Evolutionary conservation across 2,113 vertebrate genomes (phyloP).

Genomic region (Pomatostomus ruficeps): DNA sequence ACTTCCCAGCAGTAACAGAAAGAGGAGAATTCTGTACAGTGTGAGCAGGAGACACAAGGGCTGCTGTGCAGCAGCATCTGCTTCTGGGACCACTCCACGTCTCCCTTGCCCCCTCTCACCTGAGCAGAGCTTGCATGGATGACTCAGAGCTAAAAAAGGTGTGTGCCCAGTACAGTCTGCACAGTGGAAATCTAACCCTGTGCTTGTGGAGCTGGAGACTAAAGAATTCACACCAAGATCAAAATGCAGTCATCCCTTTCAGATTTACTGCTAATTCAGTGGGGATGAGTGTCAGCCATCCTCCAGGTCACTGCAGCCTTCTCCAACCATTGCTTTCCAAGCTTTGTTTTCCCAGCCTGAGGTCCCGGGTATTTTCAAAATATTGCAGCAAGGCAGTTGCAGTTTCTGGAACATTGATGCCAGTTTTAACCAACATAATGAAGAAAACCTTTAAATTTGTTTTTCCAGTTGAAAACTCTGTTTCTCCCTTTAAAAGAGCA

Average conservation of each 20-base stretch:
- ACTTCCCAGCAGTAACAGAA: background rate
- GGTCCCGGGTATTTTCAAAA: background rate
- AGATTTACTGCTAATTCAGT: background rate
- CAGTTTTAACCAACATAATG: background rate
- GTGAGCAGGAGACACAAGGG: background rate
- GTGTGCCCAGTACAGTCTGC: background rate
- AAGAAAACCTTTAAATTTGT: background rate
- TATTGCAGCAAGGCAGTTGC: background rate
- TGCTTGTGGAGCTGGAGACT: background rate
- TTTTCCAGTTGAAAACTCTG: background rate
- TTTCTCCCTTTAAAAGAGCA: background rate
- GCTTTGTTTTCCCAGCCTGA: background rate
- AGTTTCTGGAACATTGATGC: background rate
- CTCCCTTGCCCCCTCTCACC: background rate
- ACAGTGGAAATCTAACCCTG: background rate
- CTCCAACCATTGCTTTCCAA: background rate
- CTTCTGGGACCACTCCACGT: background rate
- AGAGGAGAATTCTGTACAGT: background rate
- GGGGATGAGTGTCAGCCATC: background rate
- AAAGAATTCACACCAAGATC: background rate
- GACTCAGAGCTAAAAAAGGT: background rate
- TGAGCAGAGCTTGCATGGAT: background rate
- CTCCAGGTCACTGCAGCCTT: background rate
- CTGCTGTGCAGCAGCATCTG: background rate
- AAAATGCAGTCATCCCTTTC: background rate